Conservation (phyloP, 2,113 vertebrate species). For the Malurus cyaneus region DNA sequence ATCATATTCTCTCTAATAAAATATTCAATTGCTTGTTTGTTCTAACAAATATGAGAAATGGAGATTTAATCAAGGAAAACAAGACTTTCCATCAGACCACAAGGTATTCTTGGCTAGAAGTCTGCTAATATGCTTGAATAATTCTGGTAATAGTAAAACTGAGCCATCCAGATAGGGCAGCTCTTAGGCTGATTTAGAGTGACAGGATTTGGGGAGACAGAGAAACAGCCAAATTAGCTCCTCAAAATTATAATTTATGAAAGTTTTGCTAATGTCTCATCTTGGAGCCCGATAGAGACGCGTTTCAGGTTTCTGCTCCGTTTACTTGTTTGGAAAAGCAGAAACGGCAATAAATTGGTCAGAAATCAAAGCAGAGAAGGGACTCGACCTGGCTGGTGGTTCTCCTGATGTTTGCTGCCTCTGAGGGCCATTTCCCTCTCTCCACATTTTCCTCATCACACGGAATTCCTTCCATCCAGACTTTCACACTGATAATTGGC, state of each 20-base stretch:
- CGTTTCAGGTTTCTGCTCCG: background rate
- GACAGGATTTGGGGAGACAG: background rate
- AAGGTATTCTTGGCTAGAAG: conserved; percentile 19
- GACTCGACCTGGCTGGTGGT: background rate
- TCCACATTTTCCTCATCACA: background rate
- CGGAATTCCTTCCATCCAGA: background rate
- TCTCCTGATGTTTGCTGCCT: background rate
- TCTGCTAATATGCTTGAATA: conserved; percentile 43
- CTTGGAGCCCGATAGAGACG: background rate
- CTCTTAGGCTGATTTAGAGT: background rate
- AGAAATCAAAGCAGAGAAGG: background rate
- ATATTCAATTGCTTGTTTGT: conserved; percentile 39
- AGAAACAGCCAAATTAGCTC: conserved; percentile 3
- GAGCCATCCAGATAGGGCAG: background rate
- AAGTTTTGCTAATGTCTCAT: background rate
- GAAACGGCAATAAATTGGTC: background rate
- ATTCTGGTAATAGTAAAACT: background rate
- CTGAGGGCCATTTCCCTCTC: background rate
- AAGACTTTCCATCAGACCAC: conserved; percentile 18
- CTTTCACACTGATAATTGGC: background rate
- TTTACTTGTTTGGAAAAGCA: background rate
- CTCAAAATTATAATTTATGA: background rate
- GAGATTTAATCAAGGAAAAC: conserved; percentile 47
- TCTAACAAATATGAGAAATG: background rate
- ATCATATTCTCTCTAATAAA: conserved; percentile 9